Conservation (phyloP, 2,113 vertebrate genomes). For the Solenodon paradoxus region DNA sequence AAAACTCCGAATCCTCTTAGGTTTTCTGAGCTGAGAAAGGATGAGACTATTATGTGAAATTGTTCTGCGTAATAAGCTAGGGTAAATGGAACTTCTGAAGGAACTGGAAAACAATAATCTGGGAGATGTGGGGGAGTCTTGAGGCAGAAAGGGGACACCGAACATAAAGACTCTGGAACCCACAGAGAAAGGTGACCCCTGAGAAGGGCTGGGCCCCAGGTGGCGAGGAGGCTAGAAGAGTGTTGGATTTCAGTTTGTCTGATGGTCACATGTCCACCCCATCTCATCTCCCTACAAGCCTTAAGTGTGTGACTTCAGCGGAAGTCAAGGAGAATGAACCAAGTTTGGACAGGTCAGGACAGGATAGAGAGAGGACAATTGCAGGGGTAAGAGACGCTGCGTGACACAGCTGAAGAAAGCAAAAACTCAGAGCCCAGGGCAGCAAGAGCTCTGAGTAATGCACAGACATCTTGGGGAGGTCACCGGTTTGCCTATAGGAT, state of each 20-base stretch:
- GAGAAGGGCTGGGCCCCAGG: background rate
- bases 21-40: background rate
- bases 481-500: background rate
- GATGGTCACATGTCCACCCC: background rate
- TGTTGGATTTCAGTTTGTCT: background rate
- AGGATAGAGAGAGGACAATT: background rate
- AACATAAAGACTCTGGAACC: background rate
- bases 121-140: background rate
- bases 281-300: background rate
- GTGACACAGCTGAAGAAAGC: background rate
- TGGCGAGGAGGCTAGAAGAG: background rate
- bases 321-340: background rate
- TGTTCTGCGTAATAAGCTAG: background rate
- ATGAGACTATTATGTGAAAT: background rate
- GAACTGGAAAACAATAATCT: background rate
- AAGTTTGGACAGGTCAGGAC: background rate
- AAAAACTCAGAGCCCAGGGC: background rate
- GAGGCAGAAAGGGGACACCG: background rate
- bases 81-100: background rate
- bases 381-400: background rate
- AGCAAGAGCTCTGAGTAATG: background rate
- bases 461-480: background rate
- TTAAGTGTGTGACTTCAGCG: background rate
- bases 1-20: background rate
- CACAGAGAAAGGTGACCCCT: background rate